These are phyloP conservation scores for Piprites chloris DNA, from an alignment of 2,113 vertebrate species.

Conservation along the genomic window DNA sequence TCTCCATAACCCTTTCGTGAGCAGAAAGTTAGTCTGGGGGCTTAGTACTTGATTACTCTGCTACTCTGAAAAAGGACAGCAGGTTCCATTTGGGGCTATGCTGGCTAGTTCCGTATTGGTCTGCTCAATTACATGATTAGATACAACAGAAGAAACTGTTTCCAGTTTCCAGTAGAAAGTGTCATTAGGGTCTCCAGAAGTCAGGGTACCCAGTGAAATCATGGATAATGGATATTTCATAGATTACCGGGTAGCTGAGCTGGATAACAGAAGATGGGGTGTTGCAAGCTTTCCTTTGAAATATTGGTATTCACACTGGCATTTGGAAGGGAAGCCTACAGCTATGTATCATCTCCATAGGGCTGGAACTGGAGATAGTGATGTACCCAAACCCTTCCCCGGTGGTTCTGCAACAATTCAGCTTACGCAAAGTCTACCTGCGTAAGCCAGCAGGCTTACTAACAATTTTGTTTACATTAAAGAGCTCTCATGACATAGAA, in stretches of 20 bases:
- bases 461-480: slow-evolving; percentile 4
- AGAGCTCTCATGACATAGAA: neutral
- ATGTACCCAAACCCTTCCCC: neutral
- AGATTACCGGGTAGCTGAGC: neutral
- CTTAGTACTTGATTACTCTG: neutral
- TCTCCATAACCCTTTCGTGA: neutral
- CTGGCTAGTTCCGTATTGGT: neutral
- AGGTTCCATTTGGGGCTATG: neutral
- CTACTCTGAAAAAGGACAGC: neutral
- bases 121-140: neutral
- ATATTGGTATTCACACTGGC: neutral
- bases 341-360: neutral
- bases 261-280: neutral
- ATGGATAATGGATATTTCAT: neutral
- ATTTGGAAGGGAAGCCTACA: neutral
- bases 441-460: neutral
- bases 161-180: neutral
- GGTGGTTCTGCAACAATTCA: neutral
- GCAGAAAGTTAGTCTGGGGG: neutral
- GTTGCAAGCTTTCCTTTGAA: neutral
- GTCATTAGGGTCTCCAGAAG: neutral
- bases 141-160: neutral
- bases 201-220: neutral
- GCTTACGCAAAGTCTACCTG: neutral
- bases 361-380: neutral